Conservation (phyloP, 2,888 invertebrate genomes). For the Chrysomela aeneicollis region DNA sequence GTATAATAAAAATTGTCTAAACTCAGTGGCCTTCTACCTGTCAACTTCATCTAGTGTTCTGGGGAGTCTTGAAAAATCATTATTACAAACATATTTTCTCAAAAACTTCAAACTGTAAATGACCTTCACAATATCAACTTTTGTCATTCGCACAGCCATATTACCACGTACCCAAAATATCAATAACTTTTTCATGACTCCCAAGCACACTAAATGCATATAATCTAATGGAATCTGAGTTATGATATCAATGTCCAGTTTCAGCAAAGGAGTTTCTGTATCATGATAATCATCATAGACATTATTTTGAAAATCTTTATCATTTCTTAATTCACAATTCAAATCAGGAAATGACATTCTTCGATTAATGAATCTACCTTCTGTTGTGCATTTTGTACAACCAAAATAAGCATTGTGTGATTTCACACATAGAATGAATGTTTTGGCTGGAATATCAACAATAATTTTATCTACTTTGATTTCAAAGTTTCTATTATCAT, state of each 20-base stretch:
- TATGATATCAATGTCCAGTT: slow-evolving; percentile 8
- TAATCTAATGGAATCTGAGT: background rate
- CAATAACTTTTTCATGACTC: slow-evolving; percentile 11
- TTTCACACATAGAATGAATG: slow-evolving; percentile 8
- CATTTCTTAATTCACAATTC: background rate
- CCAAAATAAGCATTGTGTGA: slow-evolving; percentile 1
- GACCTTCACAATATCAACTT: background rate
- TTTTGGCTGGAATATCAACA: slow-evolving; percentile 11
- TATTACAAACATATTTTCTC: background rate
- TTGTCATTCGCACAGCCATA: background rate
- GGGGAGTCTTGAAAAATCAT: background rate
- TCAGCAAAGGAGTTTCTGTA: slow-evolving; percentile 3
- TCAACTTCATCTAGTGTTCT: background rate
- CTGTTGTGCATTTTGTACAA: too few species aligned
- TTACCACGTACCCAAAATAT: background rate
- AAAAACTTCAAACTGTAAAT: background rate
- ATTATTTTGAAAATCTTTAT: slow-evolving; percentile 7
- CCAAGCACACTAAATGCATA: slow-evolving; percentile 1
- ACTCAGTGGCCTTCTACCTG: slow-evolving; percentile 29
- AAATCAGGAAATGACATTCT: slow-evolving; percentile 12
- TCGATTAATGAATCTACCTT: background rate
- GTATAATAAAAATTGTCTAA: slow-evolving; percentile 37
- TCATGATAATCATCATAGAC: slow-evolving; percentile 12
- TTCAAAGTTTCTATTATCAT: slow-evolving; percentile 12
- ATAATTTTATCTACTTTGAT: slow-evolving; percentile 9